These are phyloP conservation scores for Hypotaenidia philippensis DNA, from an alignment of 2,797 vertebrate genomes.

Conservation along the genomic window DNA sequence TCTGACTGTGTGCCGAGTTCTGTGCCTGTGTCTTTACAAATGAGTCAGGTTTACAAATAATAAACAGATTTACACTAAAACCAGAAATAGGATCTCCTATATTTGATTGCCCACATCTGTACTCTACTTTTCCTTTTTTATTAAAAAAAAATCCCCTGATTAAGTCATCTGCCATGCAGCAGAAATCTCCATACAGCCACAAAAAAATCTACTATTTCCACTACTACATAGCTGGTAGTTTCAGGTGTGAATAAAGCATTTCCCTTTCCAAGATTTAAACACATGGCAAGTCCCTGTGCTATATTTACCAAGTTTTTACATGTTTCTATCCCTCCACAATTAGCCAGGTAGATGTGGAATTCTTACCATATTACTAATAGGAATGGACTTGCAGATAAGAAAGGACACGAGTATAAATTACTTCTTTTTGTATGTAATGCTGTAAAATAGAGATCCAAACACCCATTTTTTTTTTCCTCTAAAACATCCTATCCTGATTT, in stretches of 20 bases:
- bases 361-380: neutral
- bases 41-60: slow-evolving; percentile 34
- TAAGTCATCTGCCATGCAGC: neutral
- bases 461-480: neutral
- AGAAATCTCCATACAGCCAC: neutral
- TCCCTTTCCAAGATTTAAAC: slow-evolving; percentile 4
- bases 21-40: neutral
- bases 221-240: neutral
- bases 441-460: neutral
- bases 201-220: neutral
- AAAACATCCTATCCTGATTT: neutral
- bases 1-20: neutral
- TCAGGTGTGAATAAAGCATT: neutral
- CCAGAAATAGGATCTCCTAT: neutral
- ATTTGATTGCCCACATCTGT: neutral
- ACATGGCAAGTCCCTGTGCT: neutral
- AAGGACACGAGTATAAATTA: neutral
- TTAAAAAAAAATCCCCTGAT: neutral
- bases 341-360: neutral
- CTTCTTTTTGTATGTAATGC: neutral
- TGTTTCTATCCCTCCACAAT: neutral
- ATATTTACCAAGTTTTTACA: slow-evolving; percentile 22
- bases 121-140: slow-evolving; percentile 18
- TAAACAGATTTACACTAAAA: slow-evolving; percentile 20
- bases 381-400: neutral